These are phyloP conservation scores for Rutilus rutilus DNA, from an alignment of 2,113 vertebrate genomes.

Conservation along the genomic window DNA sequence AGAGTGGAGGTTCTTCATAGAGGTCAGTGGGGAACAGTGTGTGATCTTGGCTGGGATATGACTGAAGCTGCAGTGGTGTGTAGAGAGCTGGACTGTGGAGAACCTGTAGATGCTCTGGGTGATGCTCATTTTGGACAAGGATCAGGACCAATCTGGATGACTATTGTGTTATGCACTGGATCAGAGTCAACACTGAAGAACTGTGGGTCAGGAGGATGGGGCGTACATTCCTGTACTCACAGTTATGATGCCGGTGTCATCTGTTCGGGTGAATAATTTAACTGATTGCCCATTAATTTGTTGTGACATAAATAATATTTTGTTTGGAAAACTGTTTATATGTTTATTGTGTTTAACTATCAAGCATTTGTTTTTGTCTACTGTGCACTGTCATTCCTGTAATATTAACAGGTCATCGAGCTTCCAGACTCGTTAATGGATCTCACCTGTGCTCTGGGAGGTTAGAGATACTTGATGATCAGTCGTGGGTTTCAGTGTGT, in stretches of 20 bases:
- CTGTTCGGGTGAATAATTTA: no score
- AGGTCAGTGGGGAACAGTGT: not conserved
- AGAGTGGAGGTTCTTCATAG: no score
- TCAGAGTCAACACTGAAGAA: slow-evolving; percentile 9
- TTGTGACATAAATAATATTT: no score
- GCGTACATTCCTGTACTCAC: no score
- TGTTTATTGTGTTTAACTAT: no score
- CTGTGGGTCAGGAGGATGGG: not conserved
- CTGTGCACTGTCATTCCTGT: not conserved
- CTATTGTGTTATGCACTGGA: not conserved
- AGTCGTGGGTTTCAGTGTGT: not conserved
- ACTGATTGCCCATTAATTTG: no score
- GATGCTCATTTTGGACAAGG: not conserved
- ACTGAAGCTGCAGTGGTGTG: not conserved
- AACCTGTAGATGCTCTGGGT: not conserved
- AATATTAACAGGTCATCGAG: not conserved
- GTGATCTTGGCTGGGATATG: not conserved
- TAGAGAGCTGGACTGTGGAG: not conserved
- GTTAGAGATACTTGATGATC: not conserved
- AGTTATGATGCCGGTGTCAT: no score
- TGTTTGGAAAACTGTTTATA: no score
- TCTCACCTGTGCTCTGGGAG: not conserved
- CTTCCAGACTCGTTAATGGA: not conserved
- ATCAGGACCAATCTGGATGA: not conserved
- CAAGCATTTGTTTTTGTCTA: not conserved